A percentile compares a stretch with the other conserved stretches of the same genome.
Evolutionary conservation across 2,888 invertebrate species (phyloP).

Genomic region (Cephus pygmeus): DNA sequence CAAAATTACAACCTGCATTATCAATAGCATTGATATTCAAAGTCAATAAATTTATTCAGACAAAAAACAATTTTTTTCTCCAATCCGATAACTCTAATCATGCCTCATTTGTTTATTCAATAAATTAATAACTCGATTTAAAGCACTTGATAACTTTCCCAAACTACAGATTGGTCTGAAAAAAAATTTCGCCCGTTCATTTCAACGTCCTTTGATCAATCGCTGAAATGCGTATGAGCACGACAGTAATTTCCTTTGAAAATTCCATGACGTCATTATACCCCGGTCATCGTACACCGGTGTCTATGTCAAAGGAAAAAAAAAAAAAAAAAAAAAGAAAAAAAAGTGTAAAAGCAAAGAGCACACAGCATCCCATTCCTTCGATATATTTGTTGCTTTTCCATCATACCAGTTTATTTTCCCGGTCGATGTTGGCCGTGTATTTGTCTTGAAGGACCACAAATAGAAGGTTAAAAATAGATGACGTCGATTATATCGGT

Average conservation of each 20-base stretch:
- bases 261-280: neutral
- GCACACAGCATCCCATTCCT: neutral
- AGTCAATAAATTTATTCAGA: neutral
- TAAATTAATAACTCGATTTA: neutral
- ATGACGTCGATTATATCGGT: constrained; percentile 7
- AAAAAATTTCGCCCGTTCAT: neutral
- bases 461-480: constrained; percentile 6
- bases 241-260: neutral
- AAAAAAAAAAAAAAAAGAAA: too few species aligned
- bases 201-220: neutral
- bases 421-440: neutral
- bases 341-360: neutral
- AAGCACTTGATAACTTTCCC: neutral
- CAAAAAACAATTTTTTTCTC: neutral
- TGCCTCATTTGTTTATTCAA: neutral
- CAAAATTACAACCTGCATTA: neutral
- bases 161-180: neutral
- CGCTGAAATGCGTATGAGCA: neutral
- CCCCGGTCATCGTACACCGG: neutral
- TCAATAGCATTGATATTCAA: neutral
- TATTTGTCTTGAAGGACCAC: neutral
- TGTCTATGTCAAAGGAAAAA: neutral
- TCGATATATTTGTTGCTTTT: neutral
- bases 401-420: neutral
- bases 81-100: neutral